Conservation (phyloP, 2,797 vertebrate genomes). For the Hydrocynus forskahlii region DNA sequence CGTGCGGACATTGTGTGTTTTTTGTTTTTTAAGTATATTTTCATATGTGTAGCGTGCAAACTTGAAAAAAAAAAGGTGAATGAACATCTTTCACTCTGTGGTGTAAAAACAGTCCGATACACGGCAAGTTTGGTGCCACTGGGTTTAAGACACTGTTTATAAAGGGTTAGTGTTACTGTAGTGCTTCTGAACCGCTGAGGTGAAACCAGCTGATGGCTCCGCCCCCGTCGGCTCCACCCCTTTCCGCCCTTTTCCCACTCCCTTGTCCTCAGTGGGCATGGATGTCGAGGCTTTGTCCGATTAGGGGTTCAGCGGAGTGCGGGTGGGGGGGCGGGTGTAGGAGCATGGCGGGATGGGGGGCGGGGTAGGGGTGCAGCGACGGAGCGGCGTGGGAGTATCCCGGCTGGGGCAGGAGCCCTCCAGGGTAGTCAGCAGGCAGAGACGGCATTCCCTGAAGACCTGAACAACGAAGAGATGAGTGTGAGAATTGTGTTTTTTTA, state of each 20-base stretch:
- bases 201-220: slow-evolving; percentile 27
- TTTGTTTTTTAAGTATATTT: not conserved
- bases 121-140: not conserved
- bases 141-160: slow-evolving; percentile 37
- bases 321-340: slow-evolving; percentile 78
- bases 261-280: slow-evolving; percentile 76
- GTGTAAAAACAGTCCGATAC: no score
- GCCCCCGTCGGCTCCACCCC: not conserved
- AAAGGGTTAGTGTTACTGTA: slow-evolving; percentile 30
- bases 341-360: slow-evolving; percentile 78
- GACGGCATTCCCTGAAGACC: slow-evolving; percentile 84
- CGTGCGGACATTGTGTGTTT: not conserved
- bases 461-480: slow-evolving; percentile 52
- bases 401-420: slow-evolving; percentile 73
- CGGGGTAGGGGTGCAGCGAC: slow-evolving; percentile 76
- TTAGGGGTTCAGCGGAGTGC: slow-evolving; percentile 79
- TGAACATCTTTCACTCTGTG: no score
- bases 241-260: slow-evolving; percentile 8
- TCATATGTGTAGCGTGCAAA: slow-evolving; percentile 42
- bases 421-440: slow-evolving; percentile 78
- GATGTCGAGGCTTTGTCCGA: slow-evolving; percentile 84
- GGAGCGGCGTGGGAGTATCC: slow-evolving; percentile 78
- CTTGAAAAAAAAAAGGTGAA: not conserved
- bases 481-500: no score
- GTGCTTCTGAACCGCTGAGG: slow-evolving; percentile 5